Percentiles rank a stretch among this genome's conserved stretches.
phyloP scores from a whole-genome alignment of 2,888 invertebrate species.

The Agrochola macilenta region DNA sequence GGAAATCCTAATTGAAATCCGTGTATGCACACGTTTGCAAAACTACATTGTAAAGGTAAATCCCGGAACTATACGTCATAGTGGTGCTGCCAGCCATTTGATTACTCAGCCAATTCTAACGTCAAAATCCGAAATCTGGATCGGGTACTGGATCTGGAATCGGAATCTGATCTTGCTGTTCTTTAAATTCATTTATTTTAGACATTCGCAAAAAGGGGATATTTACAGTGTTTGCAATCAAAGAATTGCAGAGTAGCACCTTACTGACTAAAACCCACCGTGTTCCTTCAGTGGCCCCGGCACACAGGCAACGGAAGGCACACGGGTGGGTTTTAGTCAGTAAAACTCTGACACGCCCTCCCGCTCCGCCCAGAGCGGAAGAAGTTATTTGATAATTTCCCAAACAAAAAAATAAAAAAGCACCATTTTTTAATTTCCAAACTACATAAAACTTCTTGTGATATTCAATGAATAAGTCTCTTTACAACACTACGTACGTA shows the following conservation, averaged over 20 bases:
- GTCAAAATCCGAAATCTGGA: neutral
- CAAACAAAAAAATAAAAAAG: too few species aligned
- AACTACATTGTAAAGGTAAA: neutral
- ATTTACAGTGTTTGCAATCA: neutral
- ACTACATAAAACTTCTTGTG: neutral
- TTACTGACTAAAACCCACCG: too few species aligned
- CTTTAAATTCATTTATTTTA: neutral
- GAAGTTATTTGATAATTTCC: too few species aligned
- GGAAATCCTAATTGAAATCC: slow-evolving; percentile 62
- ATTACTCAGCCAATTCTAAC: neutral
- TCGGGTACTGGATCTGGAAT: too few species aligned
- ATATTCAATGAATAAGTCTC: neutral
- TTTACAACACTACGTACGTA: neutral
- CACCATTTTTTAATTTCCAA: neutral
- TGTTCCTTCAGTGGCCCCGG: too few species aligned
- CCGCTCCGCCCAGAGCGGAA: too few species aligned
- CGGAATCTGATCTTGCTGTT: too few species aligned
- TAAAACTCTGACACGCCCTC: too few species aligned
- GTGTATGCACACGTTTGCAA: slow-evolving; percentile 18
- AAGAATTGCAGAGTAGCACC: neutral
- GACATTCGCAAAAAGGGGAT: neutral
- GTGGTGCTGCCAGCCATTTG: neutral
- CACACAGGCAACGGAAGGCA: too few species aligned
- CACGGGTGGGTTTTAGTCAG: too few species aligned
- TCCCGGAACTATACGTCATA: neutral